Evolutionary conservation across 2,797 vertebrate species (phyloP).

Genomic region (Fratercula arctica): DNA sequence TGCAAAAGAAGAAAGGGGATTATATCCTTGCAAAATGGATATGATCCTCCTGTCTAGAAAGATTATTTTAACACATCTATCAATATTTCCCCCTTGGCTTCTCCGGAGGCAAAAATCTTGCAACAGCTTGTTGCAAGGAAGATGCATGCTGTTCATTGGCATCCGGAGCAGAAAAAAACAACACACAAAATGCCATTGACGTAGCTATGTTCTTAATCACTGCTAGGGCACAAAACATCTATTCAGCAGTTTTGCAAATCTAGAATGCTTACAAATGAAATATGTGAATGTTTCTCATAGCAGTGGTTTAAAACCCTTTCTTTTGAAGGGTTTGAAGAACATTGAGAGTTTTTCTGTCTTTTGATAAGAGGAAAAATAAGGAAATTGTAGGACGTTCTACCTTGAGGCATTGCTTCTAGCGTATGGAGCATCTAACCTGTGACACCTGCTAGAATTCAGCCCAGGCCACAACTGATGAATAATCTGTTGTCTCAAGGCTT

Average conservation of each 20-base stretch:
- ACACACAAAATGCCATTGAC: conserved; percentile 68
- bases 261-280: conserved; percentile 56
- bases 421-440: not conserved
- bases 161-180: conserved; percentile 44
- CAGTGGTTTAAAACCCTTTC: conserved; percentile 16
- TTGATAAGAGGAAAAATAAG: not conserved
- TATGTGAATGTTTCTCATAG: conserved; percentile 31
- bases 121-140: conserved; percentile 70
- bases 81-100: conserved; percentile 60
- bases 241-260: conserved; percentile 67
- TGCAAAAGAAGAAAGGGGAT: not conserved
- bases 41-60: conserved; percentile 41
- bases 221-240: conserved; percentile 56
- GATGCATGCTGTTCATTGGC: conserved; percentile 72
- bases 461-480: not conserved
- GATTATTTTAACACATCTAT: conserved; percentile 57
- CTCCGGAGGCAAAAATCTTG: conserved; percentile 58
- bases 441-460: not conserved
- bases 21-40: conserved; percentile 11
- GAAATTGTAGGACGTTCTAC: not conserved
- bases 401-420: conserved; percentile 1
- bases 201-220: conserved; percentile 57
- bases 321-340: conserved; percentile 11
- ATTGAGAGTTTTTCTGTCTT: not conserved
- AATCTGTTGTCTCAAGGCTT: not conserved